These are phyloP conservation scores for Microtus oregoni DNA, from an alignment of 2,113 vertebrate species.

Conservation along the genomic window DNA sequence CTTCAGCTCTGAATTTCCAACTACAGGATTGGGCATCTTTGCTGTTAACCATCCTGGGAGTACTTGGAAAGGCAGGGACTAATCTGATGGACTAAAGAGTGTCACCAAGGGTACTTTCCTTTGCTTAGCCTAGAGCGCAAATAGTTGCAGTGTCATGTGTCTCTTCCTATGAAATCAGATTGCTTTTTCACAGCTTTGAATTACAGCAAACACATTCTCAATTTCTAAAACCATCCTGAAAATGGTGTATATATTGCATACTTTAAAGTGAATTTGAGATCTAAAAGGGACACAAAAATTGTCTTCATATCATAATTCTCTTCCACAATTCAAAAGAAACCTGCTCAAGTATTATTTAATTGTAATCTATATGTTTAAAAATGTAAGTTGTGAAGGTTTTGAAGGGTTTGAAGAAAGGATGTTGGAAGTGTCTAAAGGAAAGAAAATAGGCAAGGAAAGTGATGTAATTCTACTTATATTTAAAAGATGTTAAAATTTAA, in stretches of 20 bases:
- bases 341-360: background rate
- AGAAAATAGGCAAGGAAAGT: too few species aligned
- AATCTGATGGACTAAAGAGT: background rate
- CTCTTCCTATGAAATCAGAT: background rate
- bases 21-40: background rate
- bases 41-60: background rate
- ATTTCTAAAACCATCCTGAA: slow-evolving; percentile 8
- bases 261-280: background rate
- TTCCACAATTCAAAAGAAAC: slow-evolving; percentile 26
- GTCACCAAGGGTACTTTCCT: background rate
- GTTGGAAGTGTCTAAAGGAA: too few species aligned
- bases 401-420: too few species aligned
- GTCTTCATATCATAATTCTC: background rate
- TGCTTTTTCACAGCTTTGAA: background rate
- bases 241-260: background rate
- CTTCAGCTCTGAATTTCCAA: background rate
- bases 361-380: background rate
- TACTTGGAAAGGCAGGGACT: background rate
- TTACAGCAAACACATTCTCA: background rate
- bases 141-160: background rate
- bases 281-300: background rate
- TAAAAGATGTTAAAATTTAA: too few species aligned
- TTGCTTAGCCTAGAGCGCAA: background rate
- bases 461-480: too few species aligned
- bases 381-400: background rate